Conservation (phyloP, 2,888 invertebrate species). For the Calliopum simillimum region DNA sequence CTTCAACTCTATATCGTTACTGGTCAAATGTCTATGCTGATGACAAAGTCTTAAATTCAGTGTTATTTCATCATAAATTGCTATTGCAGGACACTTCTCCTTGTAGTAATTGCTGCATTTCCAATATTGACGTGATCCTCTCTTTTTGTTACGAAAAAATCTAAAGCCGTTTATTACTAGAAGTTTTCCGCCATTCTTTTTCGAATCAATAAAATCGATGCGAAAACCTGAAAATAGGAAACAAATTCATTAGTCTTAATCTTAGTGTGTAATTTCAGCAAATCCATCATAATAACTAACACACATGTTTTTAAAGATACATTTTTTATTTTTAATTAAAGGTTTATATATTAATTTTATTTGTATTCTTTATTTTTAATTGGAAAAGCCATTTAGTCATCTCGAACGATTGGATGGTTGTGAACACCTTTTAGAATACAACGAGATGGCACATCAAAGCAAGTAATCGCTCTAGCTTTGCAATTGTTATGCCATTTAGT, state of each 20-base stretch:
- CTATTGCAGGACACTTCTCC: conserved; percentile 67
- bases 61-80: conserved; percentile 65
- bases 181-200: conserved; percentile 67
- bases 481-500: conserved; percentile 67
- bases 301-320: too few relatives aligned
- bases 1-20: conserved; percentile 64
- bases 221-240: conserved; percentile 59
- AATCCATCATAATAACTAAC: too few relatives aligned
- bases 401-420: conserved; percentile 59
- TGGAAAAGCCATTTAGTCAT: conserved; percentile 43
- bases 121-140: conserved; percentile 67
- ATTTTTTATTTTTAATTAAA: too few relatives aligned
- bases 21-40: conserved; percentile 64
- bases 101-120: conserved; percentile 68
- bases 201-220: conserved; percentile 66
- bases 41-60: conserved; percentile 63
- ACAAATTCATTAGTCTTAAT: neutral
- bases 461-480: conserved; percentile 65
- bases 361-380: neutral
- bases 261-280: too few relatives aligned
- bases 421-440: conserved; percentile 64
- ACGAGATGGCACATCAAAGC: conserved; percentile 53
- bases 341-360: too few relatives aligned
- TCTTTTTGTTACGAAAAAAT: conserved; percentile 67
- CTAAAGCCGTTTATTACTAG: conserved; percentile 67